Percentiles rank a stretch among this genome's conserved stretches.
phyloP scores from a whole-genome alignment of 2,888 invertebrate genomes.

The Halictus ligatus region DNA sequence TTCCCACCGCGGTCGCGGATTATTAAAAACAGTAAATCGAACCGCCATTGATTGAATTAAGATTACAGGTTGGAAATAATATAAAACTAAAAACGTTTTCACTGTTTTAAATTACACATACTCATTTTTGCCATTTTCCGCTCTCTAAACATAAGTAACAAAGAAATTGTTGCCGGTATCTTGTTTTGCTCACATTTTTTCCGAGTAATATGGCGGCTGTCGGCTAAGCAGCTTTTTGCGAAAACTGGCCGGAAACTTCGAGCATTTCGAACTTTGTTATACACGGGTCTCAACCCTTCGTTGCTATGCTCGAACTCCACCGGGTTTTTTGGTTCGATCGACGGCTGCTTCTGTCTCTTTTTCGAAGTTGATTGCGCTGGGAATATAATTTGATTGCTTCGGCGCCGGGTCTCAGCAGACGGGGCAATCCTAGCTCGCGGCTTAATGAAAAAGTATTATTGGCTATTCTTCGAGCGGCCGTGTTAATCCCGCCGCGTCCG shows the following conservation, averaged over 20 bases:
- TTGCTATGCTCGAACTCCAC: background rate
- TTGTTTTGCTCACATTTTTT: too few relatives aligned
- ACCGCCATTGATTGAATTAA: background rate
- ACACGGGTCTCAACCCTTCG: background rate
- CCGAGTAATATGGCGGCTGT: background rate
- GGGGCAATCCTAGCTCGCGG: conserved; percentile 75
- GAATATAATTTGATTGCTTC: conserved; percentile 83
- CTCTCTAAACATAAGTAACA: too few relatives aligned
- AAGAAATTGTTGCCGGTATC: too few relatives aligned
- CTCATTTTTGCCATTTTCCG: too few relatives aligned
- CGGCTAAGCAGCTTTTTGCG: background rate
- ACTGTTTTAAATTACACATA: too few relatives aligned
- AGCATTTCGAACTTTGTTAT: background rate
- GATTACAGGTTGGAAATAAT: too few relatives aligned
- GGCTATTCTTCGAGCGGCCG: conserved; percentile 69
- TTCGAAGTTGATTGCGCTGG: conserved; percentile 79
- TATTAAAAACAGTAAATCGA: background rate
- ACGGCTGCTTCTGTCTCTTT: conserved; percentile 29
- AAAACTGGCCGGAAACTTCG: background rate
- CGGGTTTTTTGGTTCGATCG: conserved; percentile 21
- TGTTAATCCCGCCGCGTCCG: conserved; percentile 54
- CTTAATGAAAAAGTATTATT: conserved; percentile 81
- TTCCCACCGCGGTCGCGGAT: background rate
- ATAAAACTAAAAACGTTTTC: too few relatives aligned
- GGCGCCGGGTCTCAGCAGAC: conserved; percentile 75